Base-by-base conservation (phyloP, 2,888 invertebrate species). In the Brachynemurus nebulosus region DNA sequence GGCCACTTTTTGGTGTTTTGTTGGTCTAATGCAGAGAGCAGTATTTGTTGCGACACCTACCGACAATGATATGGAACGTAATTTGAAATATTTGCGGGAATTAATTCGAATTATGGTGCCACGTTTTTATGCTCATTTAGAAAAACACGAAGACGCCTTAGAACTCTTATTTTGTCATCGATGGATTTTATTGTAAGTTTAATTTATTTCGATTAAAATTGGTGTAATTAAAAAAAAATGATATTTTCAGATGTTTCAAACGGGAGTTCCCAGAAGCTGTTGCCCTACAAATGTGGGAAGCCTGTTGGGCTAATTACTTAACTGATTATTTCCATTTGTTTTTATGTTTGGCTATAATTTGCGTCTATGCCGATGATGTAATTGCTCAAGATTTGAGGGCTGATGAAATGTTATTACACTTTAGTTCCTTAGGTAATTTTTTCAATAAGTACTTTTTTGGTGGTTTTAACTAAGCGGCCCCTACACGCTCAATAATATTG, bases 1-100 rank as follows among this genome's bases (percentile, higher is more conserved):
- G 2, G 93, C 95, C 59, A 83, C 95, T 1, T 97, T 96, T 62
- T 96, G 96, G 96, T 93, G 95, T 59, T 97, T 97, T 63, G 92
- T 90, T 19, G 93, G 93, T 1, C 73, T 95, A 46, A 93, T 97
- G 91, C 86, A 95, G 58, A 74, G 86, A 53, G 90, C 92, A 1
- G 86, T 92, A 53, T 95, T 95, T 58, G 90, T 95, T 1, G 91
- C 90, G 54, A 90, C 91, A 0, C 93, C 95, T 2, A 91, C 89
- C 3, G 92, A 92, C 62, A 80, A 81, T 57, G 93, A 93, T 59
- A 93, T 96, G 83, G 95, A 96, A 59, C 80, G 81, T 55, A 92
- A 92, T 58, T 69, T 96, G 57, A 80, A 79, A 55, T 92, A 84
- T 59, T 71, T 95, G 39, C 72, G 91, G 12, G 93, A 93, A 63